Conservation (phyloP, 2,888 invertebrate species). For the Conomelus anceps region DNA sequence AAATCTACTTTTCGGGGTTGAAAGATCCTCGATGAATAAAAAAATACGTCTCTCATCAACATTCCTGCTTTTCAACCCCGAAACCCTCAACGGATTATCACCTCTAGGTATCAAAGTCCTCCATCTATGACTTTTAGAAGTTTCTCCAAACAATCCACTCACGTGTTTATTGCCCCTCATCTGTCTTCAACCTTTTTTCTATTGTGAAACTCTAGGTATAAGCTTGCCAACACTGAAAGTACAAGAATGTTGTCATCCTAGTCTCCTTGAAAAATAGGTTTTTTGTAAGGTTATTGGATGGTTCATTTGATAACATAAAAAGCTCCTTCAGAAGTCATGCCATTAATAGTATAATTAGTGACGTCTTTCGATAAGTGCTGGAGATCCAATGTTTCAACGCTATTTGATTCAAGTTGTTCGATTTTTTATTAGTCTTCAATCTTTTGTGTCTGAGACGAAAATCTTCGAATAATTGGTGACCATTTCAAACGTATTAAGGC, state of each 20-base stretch:
- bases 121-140: background rate
- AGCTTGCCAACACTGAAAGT: background rate
- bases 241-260: background rate
- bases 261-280: too few species aligned
- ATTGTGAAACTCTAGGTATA: background rate
- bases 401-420: background rate
- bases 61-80: background rate
- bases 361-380: background rate
- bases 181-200: background rate
- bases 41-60: background rate
- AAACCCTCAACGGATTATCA: background rate
- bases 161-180: background rate
- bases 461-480: background rate
- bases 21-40: background rate
- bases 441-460: background rate
- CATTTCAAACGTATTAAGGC: background rate
- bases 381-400: background rate
- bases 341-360: background rate
- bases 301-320: background rate
- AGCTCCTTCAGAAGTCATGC: background rate
- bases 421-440: background rate
- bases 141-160: background rate
- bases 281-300: background rate
- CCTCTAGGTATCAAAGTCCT: background rate
- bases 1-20: background rate